Evolutionary conservation across 2,113 vertebrate species (phyloP), one percentile per base, ranked within the genome.

Genomic region (Xenopus borealis): DNA sequence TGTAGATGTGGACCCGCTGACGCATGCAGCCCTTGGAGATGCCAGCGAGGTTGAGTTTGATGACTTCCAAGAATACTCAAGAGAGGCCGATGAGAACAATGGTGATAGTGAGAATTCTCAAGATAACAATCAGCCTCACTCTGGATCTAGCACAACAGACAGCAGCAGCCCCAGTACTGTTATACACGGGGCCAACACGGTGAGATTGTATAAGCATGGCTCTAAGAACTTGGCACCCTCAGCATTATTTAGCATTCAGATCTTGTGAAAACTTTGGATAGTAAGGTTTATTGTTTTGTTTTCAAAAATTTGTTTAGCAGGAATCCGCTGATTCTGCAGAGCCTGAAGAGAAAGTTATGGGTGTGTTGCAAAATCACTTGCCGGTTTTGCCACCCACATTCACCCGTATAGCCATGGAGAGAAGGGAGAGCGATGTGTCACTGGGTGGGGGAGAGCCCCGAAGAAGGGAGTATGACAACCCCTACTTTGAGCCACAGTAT

Each of bases 41-140:
- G 94, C 95, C 20, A 98, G 95, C 40, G 97, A 99, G 86, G 96
- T 98, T 64, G 92, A 94, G 79, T 96, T 98, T 74, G 95, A 94
- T 78, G 94, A 97, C 80, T 93, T 95, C 76, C 94, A 93, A 71
- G 93, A 94, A 72, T 94, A 90, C 79, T 89, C 88, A 72, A 93
- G 90, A 9, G 92, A 90, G 20, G 71, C 72, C 0, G 85, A 89
- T 9, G 94, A 93, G 8, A 89, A 83, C 3, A 89, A 88, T 1
- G 82, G 86, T 10, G 92, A 91, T 7, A 79, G 85, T 1, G 94
- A 95, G n/a, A 89, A 82, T 66, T 81, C 92, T 11, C 83, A 87
- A 10, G 96, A 96, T 33, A 91, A 89, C 71, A 93, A 93, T 59
- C 91, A 92, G 0, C 93, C 88, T 18, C 93, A 89, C 68, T 95